phyloP scores from a whole-genome alignment of 2,113 vertebrate species.

The Noctilio leporinus region DNA sequence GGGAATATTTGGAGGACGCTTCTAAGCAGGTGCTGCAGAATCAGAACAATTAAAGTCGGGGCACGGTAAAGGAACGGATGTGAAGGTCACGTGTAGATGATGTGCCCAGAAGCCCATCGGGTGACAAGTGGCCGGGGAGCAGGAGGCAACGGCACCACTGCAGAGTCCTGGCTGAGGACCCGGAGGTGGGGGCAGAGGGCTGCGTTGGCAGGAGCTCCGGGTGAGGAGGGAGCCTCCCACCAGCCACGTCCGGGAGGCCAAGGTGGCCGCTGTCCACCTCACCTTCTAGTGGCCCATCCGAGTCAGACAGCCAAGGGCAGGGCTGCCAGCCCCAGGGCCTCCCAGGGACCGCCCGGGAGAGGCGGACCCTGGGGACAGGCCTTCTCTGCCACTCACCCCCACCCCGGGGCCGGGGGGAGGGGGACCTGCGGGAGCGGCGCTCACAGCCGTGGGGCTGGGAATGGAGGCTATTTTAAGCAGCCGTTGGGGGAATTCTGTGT shows the following conservation, averaged over 20 bases:
- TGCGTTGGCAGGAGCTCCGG: too few species aligned
- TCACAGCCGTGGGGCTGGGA: neutral
- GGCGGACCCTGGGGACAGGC: neutral
- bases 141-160: neutral
- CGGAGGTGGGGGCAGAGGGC: rapidly evolving
- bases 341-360: rapidly evolving
- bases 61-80: neutral
- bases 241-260: too few species aligned
- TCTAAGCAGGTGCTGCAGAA: neutral
- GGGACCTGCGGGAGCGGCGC: neutral
- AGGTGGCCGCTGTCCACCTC: too few species aligned
- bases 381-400: neutral
- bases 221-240: neutral
- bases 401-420: neutral
- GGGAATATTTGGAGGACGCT: neutral
- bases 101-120: neutral
- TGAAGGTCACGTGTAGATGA: neutral
- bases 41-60: neutral
- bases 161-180: neutral
- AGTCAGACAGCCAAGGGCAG: too few species aligned
- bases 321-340: neutral
- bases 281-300: neutral
- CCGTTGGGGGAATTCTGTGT: neutral
- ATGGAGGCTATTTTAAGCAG: constrained; percentile 27
- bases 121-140: neutral